A percentile compares a stretch with the other conserved stretches of the same genome.
Evolutionary conservation across 1,140 invertebrate species (phyloP).

Genomic region (Drosophila burlai): DNA sequence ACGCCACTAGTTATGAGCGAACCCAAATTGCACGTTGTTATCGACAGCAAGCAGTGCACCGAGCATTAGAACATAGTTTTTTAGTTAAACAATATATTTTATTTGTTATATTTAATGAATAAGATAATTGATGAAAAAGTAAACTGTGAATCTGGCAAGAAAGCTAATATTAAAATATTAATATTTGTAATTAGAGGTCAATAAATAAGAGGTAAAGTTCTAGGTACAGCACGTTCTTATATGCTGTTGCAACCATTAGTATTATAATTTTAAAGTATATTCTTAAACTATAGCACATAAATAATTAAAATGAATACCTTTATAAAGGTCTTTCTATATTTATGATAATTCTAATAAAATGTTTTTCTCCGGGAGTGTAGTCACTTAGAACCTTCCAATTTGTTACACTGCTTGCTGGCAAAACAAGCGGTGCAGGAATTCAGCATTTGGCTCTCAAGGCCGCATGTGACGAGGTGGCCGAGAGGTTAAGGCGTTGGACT

Average conservation of each 20-base stretch:
- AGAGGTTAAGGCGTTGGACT: slow-evolving; percentile 96
- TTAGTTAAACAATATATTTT: background rate
- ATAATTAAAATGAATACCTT: background rate
- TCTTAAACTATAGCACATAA: background rate
- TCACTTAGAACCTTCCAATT: slow-evolving; percentile 2
- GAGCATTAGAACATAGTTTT: slow-evolving; percentile 1
- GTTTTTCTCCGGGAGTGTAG: background rate
- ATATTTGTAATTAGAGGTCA: background rate
- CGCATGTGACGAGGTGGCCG: slow-evolving; percentile 91
- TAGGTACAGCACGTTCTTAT: background rate
- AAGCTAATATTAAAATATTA: background rate
- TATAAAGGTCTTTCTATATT: background rate
- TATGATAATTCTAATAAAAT: too few relatives aligned
- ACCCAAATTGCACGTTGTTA: slow-evolving; percentile 1
- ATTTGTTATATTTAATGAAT: background rate
- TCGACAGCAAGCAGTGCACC: slow-evolving; percentile 25
- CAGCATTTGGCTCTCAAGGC: slow-evolving; percentile 31
- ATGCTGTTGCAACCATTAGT: background rate
- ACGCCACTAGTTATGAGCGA: slow-evolving; percentile 7
- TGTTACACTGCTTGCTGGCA: background rate
- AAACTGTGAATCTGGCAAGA: background rate
- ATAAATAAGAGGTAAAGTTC: background rate
- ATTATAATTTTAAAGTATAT: background rate
- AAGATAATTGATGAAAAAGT: background rate
- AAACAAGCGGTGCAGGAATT: slow-evolving; percentile 10